phyloP scores from a whole-genome alignment of 2,888 invertebrate species.

The Drosophila fulvimacula region DNA sequence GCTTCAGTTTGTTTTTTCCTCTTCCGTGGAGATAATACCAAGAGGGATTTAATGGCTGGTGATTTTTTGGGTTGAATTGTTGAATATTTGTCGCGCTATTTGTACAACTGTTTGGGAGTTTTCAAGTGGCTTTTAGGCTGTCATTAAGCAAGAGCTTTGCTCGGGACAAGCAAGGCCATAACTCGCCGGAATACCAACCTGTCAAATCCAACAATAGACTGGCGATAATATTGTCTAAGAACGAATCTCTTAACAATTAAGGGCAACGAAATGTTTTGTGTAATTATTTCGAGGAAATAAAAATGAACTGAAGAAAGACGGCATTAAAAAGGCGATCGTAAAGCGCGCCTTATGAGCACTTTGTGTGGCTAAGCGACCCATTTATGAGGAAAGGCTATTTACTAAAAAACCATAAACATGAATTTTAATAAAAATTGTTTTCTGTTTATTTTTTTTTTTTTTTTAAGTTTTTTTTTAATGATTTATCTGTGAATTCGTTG shows the following conservation, averaged over 20 bases:
- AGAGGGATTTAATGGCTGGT: slow-evolving; percentile 40
- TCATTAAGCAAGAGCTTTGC: slow-evolving; percentile 13
- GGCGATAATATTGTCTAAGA: slow-evolving; percentile 10
- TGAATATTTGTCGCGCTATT: slow-evolving; percentile 46
- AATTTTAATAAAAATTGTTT: slow-evolving; percentile 61
- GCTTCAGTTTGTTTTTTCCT: slow-evolving; percentile 12
- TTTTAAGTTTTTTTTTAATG: too few species aligned
- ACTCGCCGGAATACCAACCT: slow-evolving; percentile 15
- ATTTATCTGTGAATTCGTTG: slow-evolving; percentile 52
- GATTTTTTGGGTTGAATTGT: slow-evolving; percentile 42
- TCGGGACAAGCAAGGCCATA: slow-evolving; percentile 4
- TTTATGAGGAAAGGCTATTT: slow-evolving; percentile 45
- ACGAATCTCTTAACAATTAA: slow-evolving; percentile 29
- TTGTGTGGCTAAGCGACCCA: slow-evolving; percentile 36
- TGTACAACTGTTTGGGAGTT: slow-evolving; percentile 60
- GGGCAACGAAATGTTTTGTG: slow-evolving; percentile 25
- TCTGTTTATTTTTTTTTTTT: too few species aligned
- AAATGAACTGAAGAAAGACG: slow-evolving; percentile 49
- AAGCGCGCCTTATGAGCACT: slow-evolving; percentile 27
- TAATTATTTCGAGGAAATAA: slow-evolving; percentile 60
- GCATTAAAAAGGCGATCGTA: too few species aligned
- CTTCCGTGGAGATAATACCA: slow-evolving; percentile 69
- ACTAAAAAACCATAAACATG: slow-evolving; percentile 22
- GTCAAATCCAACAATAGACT: slow-evolving; percentile 30
- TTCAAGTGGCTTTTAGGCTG: slow-evolving; percentile 24